Evolutionary conservation across 2,888 invertebrate species (phyloP).

Genomic region (Leucoptera coffeella): DNA sequence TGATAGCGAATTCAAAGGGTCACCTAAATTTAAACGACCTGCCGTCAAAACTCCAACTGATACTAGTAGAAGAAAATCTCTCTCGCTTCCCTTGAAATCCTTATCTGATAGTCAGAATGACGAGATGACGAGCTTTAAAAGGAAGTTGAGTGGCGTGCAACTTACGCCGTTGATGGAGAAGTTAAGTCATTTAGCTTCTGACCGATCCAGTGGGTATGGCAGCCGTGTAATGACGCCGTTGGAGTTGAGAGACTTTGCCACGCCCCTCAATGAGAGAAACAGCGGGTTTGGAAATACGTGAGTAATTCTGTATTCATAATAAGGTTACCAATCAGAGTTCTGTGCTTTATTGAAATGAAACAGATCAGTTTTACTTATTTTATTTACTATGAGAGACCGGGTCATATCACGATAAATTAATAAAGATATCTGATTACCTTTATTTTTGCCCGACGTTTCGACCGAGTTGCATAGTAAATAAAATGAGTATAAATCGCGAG

Average conservation of each 20-base stretch:
- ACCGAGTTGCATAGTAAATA: too few relatives aligned
- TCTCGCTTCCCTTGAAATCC: slow-evolving; percentile 69
- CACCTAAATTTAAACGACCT: slow-evolving; percentile 23
- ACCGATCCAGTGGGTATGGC: slow-evolving; percentile 62
- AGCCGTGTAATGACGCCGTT: slow-evolving; percentile 63
- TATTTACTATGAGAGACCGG: too few relatives aligned
- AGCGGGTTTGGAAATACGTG: slow-evolving; percentile 29
- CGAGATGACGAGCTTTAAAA: slow-evolving; percentile 31
- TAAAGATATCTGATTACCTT: too few relatives aligned
- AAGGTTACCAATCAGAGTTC: too few relatives aligned
- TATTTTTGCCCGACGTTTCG: too few relatives aligned
- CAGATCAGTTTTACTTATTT: too few relatives aligned
- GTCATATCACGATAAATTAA: too few relatives aligned
- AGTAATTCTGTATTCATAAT: slow-evolving; percentile 5
- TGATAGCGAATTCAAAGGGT: slow-evolving; percentile 33
- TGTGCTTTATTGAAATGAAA: too few relatives aligned
- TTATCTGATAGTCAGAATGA: slow-evolving; percentile 38
- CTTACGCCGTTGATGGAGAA: slow-evolving; percentile 79
- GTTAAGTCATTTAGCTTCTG: slow-evolving; percentile 65
- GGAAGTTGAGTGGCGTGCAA: slow-evolving; percentile 61
- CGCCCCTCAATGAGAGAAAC: slow-evolving; percentile 28
- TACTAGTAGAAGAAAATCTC: slow-evolving; percentile 45
- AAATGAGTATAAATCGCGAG: too few relatives aligned
- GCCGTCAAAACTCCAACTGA: slow-evolving; percentile 22
- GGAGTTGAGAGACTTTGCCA: slow-evolving; percentile 38